Base-by-base conservation (phyloP, 2,113 vertebrate species). In the Pungitius pungitius region DNA sequence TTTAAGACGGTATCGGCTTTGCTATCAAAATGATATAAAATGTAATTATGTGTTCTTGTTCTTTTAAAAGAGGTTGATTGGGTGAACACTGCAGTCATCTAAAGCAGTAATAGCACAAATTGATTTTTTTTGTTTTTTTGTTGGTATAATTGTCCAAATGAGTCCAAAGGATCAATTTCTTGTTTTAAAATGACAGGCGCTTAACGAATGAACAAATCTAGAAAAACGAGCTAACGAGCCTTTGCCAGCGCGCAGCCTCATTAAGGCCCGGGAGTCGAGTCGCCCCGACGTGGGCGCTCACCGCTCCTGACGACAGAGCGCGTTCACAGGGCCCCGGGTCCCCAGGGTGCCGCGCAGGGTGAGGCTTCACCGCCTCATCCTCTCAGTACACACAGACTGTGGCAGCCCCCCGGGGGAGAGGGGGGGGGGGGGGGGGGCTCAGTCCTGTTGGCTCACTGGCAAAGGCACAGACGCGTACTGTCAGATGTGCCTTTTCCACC, bases 401-500 rank as follows among this genome's bases (percentile, higher is more conserved):
- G 88, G 77, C 82, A 83, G 83, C 81, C 90, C 83, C 67, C 9
- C 37, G 85, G 88, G 30, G 30, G 30, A 5, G 30, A 3, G 2
- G 30, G 5, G 30, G 33, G 33, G 1, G 4, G 33, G 33, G 4
- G 6, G 91, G 89, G 62, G 55, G 15, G 54, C 78, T 90, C 82
- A 80, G 56, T 71, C 84, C 57, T 42, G 87, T 84, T 86, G 84
- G 67, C 82, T 88, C 63, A 55, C 64, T 55, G 69, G 75, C 75
- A 67, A 75, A 73, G 81, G 80, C 68, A 66, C 83, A 88, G 59
- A 76, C 81, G 71, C 69, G 77, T 64, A 51, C 83, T 91, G 91
- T 93, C 89, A 91, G 74, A 92, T 76, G 73, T 70, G 76, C 80
- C 68, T 80, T n/a, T 83, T 91, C 82, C 68, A 75, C 65, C 73